A percentile compares a stretch with the other conserved stretches of the same genome.
phyloP scores from a whole-genome alignment of 2,797 vertebrate species.

The Alfaro cultratus region DNA sequence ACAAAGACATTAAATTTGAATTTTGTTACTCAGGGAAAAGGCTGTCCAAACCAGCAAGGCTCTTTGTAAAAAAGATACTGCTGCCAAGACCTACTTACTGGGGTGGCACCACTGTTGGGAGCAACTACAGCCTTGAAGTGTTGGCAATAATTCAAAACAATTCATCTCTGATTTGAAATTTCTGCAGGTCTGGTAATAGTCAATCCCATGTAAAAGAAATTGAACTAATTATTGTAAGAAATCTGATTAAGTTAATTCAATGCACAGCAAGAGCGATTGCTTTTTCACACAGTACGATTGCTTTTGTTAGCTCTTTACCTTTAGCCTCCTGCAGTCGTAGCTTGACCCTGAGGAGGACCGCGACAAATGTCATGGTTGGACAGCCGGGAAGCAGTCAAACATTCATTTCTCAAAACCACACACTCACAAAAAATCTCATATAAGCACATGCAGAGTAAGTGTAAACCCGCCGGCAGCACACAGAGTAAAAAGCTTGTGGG shows the following conservation, averaged over 20 bases:
- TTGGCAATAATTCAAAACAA: no score
- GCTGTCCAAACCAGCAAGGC: background rate
- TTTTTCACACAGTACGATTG: background rate
- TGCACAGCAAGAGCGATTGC: background rate
- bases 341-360: no score
- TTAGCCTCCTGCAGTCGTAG: background rate
- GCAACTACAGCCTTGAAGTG: background rate
- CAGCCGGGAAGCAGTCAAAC: no score
- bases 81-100: background rate
- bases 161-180: background rate
- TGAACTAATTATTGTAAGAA: background rate
- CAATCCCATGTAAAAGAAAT: background rate
- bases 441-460: no score
- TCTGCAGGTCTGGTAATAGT: background rate
- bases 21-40: background rate
- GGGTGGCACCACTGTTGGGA: background rate
- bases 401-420: no score
- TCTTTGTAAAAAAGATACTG: background rate
- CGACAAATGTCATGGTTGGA: no score
- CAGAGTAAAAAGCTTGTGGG: no score
- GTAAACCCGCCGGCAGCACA: no score
- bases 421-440: no score
- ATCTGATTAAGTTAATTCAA: background rate
- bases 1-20: background rate
- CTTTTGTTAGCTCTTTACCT: background rate